Evolutionary conservation across 2,888 invertebrate species (phyloP).

Genomic region (Xanthia togata): DNA sequence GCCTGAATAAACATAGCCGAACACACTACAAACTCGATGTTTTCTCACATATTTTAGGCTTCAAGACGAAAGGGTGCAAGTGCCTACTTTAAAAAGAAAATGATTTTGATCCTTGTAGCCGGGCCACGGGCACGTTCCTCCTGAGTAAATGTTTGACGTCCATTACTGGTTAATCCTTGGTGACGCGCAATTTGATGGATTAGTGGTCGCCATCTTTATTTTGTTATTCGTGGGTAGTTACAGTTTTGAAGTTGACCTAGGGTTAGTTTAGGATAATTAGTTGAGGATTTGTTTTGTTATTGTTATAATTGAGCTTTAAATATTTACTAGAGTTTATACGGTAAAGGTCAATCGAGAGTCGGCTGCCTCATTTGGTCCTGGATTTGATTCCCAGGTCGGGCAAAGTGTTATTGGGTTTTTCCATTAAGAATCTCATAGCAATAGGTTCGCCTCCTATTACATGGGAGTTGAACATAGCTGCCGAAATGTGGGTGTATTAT

Average conservation of each 20-base stretch:
- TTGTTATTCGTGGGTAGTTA: slow-evolving; percentile 20
- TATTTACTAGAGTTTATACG: background rate
- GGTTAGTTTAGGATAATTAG: slow-evolving; percentile 32
- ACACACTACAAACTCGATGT: slow-evolving; percentile 14
- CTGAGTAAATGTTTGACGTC: slow-evolving; percentile 81
- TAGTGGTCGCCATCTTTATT: slow-evolving; percentile 70
- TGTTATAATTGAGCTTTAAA: background rate
- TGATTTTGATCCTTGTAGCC: slow-evolving; percentile 77
- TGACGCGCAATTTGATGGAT: slow-evolving; percentile 77
- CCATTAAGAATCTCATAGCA: background rate
- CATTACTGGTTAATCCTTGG: slow-evolving; percentile 83
- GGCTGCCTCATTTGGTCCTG: too few species aligned
- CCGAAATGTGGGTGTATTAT: background rate
- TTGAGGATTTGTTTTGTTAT: slow-evolving; percentile 22
- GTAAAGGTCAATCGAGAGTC: background rate
- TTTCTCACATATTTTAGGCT: slow-evolving; percentile 47
- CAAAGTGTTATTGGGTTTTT: background rate
- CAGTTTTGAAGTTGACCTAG: slow-evolving; percentile 42
- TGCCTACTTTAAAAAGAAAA: slow-evolving; percentile 75
- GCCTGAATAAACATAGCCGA: slow-evolving; percentile 22
- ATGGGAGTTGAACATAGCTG: background rate
- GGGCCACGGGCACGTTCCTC: slow-evolving; percentile 80
- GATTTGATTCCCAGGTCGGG: background rate
- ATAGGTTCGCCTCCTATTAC: background rate
- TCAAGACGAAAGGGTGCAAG: slow-evolving; percentile 51